Base-by-base conservation (phyloP, 2,797 vertebrate species). In the Enteromius thamalakanensis region DNA sequence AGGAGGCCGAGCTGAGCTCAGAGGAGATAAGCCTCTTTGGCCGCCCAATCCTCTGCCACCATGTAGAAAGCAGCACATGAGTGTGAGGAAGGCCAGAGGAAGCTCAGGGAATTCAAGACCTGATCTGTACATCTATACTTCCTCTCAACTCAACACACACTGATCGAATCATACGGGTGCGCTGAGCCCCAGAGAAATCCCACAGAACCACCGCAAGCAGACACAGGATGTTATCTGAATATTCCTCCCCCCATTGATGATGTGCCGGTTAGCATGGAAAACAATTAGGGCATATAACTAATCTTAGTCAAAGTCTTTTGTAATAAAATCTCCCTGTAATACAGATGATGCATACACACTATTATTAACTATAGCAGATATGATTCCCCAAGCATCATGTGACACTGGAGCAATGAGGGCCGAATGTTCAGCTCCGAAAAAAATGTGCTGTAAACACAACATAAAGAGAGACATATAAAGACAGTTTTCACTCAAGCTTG, bases 11-110 rank as follows among this genome's bases (percentile, higher is more conserved):
- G 47, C 19, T 53, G 64, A 82, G 91, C 90, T 92, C 91, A 87
- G 82, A 53, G 2, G 84, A 79, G 87, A 87, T 95, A 94, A 95
- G 93, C 93, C 90, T 93, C 94, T 94, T 94, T 92, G 89, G 88
- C 79, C 29, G 53, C 87, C 87, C 90, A 92, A 92, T 93, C 92
- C 85, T 88, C 79, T 17, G 53, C 83, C 84, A 90, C 90, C 90
- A 81, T 87, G 88, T 87, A 91, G 91, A 93, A 90, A 84, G 91
- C 86, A 88, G 88, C 85, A 80, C 85, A 91, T 86, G 84, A 90
- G 21, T 42, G 83, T 77, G 81, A 87, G 80, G 86, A 87, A 90
- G 85, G 88, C 49, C 88, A 87, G 34, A 79, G 80, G 86, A 87
- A 90, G 85, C 88, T 40, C 89, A 87, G 34, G 51, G 4, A 62